Conservation (phyloP, 2,888 invertebrate genomes). For the Ophion obscuratus region DNA sequence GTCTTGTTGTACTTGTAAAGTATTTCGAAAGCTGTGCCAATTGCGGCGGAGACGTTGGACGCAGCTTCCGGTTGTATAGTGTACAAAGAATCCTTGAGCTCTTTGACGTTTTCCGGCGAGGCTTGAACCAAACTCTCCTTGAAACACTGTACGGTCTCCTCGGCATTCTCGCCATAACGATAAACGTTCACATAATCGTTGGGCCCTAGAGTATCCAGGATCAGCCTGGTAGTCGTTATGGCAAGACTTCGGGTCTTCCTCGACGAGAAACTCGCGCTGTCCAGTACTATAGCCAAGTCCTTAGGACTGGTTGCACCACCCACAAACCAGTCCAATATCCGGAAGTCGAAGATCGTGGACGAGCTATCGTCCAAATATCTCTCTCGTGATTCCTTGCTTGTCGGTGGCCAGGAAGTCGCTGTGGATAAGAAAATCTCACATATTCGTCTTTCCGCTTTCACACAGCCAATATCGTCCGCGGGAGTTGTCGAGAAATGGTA, state of each 20-base stretch:
- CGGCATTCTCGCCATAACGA: constrained; percentile 93
- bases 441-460: background rate
- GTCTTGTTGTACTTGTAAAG: constrained; percentile 95
- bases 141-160: constrained; percentile 95
- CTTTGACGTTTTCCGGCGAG: constrained; percentile 92
- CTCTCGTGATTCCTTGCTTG: constrained; percentile 85
- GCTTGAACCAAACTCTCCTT: constrained; percentile 95
- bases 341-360: constrained; percentile 94
- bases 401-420: constrained; percentile 94
- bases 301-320: constrained; percentile 99
- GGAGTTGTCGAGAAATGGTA: background rate
- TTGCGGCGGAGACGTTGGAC: constrained; percentile 96
- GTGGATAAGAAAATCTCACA: constrained; percentile 58
- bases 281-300: constrained; percentile 97
- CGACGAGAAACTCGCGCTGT: constrained; percentile 94
- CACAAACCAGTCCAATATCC: constrained; percentile 97
- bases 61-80: constrained; percentile 90
- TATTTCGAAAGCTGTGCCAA: constrained; percentile 96
- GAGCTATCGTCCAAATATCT: constrained; percentile 89
- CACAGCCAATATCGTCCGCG: background rate
- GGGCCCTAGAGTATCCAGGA: constrained; percentile 97
- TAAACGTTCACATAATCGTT: constrained; percentile 99
- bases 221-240: constrained; percentile 93
- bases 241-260: constrained; percentile 94
- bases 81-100: constrained; percentile 91